Conservation (phyloP, 2,113 vertebrate species). For the Hymenochirus boettgeri region DNA sequence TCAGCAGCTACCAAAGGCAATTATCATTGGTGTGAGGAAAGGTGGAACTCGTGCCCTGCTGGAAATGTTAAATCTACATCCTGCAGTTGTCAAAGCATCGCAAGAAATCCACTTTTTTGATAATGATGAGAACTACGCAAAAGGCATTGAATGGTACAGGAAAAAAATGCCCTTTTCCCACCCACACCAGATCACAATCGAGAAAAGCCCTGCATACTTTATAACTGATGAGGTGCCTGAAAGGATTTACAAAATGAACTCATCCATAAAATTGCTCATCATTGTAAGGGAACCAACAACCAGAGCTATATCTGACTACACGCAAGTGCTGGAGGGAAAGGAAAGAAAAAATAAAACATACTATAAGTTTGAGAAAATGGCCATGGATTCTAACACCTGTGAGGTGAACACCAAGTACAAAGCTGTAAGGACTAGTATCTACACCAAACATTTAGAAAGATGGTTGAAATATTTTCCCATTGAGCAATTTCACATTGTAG, state of each 20-base stretch:
- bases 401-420: constrained; percentile 97
- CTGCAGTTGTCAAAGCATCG: constrained; percentile 90
- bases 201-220: constrained; percentile 95
- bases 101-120: constrained; percentile 98
- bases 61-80: constrained; percentile 95
- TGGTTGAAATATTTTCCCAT: constrained; percentile 93
- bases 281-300: constrained; percentile 93
- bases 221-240: constrained; percentile 94
- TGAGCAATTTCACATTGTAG: constrained; percentile 91
- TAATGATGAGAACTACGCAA: constrained; percentile 89
- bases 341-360: constrained; percentile 95
- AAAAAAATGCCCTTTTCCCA: constrained; percentile 96
- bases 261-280: constrained; percentile 89
- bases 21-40: constrained; percentile 93
- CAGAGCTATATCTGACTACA: constrained; percentile 93
- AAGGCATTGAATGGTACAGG: constrained; percentile 90
- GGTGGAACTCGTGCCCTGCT: constrained; percentile 89
- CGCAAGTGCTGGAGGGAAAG: constrained; percentile 92
- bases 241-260: constrained; percentile 97
- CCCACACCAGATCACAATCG: constrained; percentile 92
- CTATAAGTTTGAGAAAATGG: constrained; percentile 90
- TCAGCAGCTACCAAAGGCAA: constrained; percentile 89
- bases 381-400: constrained; percentile 80
- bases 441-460: constrained; percentile 91
- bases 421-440: constrained; percentile 92